phyloP scores from a whole-genome alignment of 1,140 invertebrate genomes.

The Pseudoatta argentina region DNA sequence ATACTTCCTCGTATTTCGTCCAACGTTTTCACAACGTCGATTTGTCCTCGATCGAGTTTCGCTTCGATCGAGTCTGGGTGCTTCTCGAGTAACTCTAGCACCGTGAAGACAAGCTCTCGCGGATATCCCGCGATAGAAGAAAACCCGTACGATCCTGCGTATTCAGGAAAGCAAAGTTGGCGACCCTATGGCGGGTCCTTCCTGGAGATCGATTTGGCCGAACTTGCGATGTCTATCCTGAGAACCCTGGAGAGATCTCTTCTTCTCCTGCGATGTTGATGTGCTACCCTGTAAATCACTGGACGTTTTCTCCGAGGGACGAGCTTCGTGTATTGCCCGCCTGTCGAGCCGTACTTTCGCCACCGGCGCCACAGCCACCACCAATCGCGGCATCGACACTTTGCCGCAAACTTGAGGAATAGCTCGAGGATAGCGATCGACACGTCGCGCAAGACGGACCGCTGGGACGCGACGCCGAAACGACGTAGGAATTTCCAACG shows the following conservation, averaged over 20 bases:
- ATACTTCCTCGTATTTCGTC: not conserved
- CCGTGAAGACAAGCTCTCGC: conserved; percentile 18
- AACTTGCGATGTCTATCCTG: not conserved
- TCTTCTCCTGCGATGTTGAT: conserved; percentile 3
- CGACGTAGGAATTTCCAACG: conserved; percentile 36
- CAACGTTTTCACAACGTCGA: conserved; percentile 10
- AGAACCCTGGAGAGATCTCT: not conserved
- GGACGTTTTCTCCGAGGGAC: not conserved
- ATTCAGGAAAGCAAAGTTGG: not conserved
- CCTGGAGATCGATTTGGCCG: conserved; percentile 45
- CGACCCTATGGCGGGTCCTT: conserved; percentile 66
- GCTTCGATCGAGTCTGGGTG: conserved; percentile 36
- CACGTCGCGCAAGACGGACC: conserved; percentile 17
- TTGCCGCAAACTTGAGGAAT: conserved; percentile 9
- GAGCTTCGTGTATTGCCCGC: not conserved
- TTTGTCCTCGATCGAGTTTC: conserved; percentile 26
- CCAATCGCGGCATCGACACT: conserved; percentile 55
- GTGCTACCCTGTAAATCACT: not conserved
- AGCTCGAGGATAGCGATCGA: conserved; percentile 22
- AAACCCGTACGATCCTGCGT: conserved; percentile 58
- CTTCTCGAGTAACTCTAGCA: not conserved
- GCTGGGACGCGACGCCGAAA: not conserved
- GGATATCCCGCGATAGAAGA: conserved; percentile 52
- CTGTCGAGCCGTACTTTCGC: conserved; percentile 14
- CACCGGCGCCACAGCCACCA: conserved; percentile 70